Evolutionary conservation across 1,140 invertebrate species (phyloP).

Genomic region (Atta colombica): DNA sequence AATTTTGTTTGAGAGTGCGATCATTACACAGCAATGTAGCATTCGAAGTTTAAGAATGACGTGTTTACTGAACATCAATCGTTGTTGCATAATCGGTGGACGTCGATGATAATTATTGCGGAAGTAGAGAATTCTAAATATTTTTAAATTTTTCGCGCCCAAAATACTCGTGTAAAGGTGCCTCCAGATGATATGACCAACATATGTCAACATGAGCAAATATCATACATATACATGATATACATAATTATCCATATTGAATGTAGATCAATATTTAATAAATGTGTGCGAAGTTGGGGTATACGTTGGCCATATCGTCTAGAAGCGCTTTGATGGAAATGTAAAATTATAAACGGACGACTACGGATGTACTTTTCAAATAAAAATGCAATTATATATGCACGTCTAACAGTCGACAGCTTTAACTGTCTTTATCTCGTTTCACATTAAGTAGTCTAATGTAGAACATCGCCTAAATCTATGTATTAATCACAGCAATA

Average conservation of each 20-base stretch:
- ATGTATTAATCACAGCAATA: constrained; percentile 76
- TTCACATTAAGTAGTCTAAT: constrained; percentile 70
- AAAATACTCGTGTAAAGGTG: background rate
- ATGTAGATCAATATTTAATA: no score
- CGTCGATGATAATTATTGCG: constrained; percentile 1
- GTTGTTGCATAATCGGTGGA: background rate
- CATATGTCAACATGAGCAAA: no score
- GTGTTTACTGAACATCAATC: background rate
- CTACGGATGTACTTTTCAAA: background rate
- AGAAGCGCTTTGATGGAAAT: background rate
- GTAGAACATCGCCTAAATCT: constrained; percentile 72
- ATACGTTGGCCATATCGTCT: no score
- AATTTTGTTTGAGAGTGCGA: background rate
- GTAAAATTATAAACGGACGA: background rate
- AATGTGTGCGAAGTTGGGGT: no score
- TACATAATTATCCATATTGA: no score
- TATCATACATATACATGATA: no score
- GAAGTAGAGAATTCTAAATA: background rate
- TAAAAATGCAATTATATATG: constrained; percentile 8
- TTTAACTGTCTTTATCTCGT: constrained; percentile 57
- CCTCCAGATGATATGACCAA: no score
- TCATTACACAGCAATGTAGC: background rate
- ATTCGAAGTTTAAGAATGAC: constrained; percentile 1
- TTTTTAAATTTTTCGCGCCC: background rate
- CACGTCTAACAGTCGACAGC: constrained; percentile 57